Conservation (phyloP, 2,113 vertebrate species). For the Muntiacus reevesi region DNA sequence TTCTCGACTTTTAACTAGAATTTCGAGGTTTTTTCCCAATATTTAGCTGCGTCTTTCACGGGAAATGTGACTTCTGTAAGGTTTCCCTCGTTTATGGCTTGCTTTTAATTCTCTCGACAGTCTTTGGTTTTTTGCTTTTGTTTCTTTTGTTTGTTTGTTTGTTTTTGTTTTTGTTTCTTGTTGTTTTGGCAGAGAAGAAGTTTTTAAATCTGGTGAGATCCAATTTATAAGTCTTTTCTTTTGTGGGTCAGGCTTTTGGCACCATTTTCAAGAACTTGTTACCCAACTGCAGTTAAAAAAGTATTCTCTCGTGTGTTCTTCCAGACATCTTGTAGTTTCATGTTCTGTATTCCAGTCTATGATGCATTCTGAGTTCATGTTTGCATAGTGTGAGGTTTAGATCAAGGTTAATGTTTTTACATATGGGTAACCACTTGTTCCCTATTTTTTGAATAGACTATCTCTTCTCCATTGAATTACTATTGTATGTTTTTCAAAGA, state of each 20-base stretch:
- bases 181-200: background rate
- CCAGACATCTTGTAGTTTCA: background rate
- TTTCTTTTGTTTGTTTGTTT: background rate
- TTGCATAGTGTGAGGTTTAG: background rate
- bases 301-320: background rate
- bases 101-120: background rate
- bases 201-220: slow-evolving; percentile 1
- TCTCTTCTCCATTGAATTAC: background rate
- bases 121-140: background rate
- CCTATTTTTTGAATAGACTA: background rate
- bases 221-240: background rate
- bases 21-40: background rate
- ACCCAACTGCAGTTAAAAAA: background rate
- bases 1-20: background rate
- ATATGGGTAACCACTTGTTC: background rate
- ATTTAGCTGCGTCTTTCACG: background rate
- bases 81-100: background rate
- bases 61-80: background rate
- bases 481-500: background rate
- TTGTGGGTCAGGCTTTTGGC: background rate
- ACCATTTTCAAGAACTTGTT: slow-evolving; percentile 10
- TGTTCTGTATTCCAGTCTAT: background rate
- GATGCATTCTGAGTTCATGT: background rate
- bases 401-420: background rate
- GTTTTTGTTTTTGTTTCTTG: background rate